These are phyloP conservation scores for Ceyx margarethae DNA, from an alignment of 2,113 vertebrate species.

Conservation along the genomic window DNA sequence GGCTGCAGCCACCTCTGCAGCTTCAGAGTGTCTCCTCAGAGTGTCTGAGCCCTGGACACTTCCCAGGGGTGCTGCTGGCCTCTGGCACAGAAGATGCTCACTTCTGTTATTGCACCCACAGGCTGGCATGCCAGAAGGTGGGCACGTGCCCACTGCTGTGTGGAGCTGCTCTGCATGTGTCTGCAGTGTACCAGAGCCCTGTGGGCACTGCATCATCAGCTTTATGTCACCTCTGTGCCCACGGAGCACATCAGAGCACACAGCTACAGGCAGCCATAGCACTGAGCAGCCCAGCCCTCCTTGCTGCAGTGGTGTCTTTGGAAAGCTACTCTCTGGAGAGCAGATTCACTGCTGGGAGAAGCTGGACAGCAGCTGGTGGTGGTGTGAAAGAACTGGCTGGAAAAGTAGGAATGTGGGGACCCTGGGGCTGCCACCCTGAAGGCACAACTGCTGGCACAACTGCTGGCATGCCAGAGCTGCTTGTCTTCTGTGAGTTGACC, in stretches of 20 bases:
- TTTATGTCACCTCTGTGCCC: not conserved
- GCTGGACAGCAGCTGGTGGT: not conserved
- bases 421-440: not conserved
- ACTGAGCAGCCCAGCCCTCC: not conserved
- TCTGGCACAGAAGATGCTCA: not conserved
- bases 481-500: not conserved
- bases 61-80: not conserved
- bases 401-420: not conserved
- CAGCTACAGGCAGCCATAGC: not conserved
- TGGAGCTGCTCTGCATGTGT: not conserved
- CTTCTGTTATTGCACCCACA: not conserved
- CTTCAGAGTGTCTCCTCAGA: not conserved
- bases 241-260: no score
- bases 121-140: not conserved
- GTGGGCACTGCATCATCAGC: not conserved
- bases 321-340: not conserved
- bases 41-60: not conserved
- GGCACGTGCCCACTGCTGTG: not conserved
- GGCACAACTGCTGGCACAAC: not conserved
- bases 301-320: not conserved
- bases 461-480: not conserved
- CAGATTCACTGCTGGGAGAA: not conserved
- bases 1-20: not conserved
- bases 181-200: fast-evolving
- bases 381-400: not conserved